Base-by-base conservation (phyloP, 92 coral and sea anemone genomes). In the Isaurus tuberculatus region DNA sequence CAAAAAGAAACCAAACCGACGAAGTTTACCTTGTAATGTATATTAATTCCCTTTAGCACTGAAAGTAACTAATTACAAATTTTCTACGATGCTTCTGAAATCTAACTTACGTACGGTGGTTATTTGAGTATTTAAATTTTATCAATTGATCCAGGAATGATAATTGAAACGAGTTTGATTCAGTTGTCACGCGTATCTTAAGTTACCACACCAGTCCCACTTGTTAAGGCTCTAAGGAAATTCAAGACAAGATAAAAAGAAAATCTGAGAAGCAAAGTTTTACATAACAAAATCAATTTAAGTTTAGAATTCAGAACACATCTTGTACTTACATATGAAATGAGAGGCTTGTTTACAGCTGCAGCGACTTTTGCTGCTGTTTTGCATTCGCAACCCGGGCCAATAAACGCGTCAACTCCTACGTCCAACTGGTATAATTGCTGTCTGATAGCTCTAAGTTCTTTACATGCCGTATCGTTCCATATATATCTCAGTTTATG, bases 371-470 rank as follows among this genome's bases (percentile, higher is more conserved):
- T 53, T 23, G 78, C 78, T 2, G 78, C 78, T 19, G 55, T 22
- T 14, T 72, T 26, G 34, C 78, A 72, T 17, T 72, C 32, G 14
- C 58, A 25, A 40, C n/a, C 78, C 9, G 78, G 78, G 1, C 78
- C 78, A 43, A 72, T 72, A 72, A 72, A 72, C 1, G 60, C 78
- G 17, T 72, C 78, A 43, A 72, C 78, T 43, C 78, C 78, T 8
- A 16, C 34, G 0, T 44, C 9, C 11, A 88, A 11, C 19, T 72
- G 78, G 15, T 72, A 48, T 9, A 72, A 44, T 4, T 42, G 78
- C 20, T 72, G 34, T 17, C 27, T 25, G 32, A 72, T 14, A 29
- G 60, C 36, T 25, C 3, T 23, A 13, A 19, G 23, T 42, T 44
- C 11, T 5, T 43, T 33, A 72, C 58, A 25, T 15, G 22, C 58